A percentile compares a stretch with the other conserved stretches of the same genome.
These are phyloP conservation scores for Hemaris fuciformis DNA, from an alignment of 2,888 invertebrate species.

Conservation along the genomic window DNA sequence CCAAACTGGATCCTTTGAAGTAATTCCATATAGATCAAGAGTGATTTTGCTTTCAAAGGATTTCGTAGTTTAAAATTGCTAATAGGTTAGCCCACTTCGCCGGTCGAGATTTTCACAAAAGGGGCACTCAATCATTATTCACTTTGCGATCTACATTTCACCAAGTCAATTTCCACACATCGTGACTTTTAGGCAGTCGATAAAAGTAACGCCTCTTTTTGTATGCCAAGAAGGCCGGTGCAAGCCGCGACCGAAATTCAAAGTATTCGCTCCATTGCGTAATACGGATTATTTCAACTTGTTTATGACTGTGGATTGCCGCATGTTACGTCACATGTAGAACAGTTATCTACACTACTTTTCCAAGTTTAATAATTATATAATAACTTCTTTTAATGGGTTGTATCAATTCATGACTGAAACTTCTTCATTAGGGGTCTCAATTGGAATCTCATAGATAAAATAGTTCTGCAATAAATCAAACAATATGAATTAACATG, in stretches of 20 bases:
- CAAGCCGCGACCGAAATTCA: slow-evolving; percentile 38
- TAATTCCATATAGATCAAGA: neutral
- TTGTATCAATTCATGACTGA: slow-evolving; percentile 40
- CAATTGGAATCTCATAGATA: no score
- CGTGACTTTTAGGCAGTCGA: slow-evolving; percentile 18
- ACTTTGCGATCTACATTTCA: slow-evolving; percentile 43
- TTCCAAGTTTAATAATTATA: slow-evolving; percentile 34
- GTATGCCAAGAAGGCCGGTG: slow-evolving; percentile 40
- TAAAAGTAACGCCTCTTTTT: slow-evolving; percentile 38
- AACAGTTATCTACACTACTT: neutral
- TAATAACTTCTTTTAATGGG: slow-evolving; percentile 34
- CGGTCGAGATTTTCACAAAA: slow-evolving; percentile 25
- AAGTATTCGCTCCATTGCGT: slow-evolving; percentile 39
- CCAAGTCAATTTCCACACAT: slow-evolving; percentile 40
- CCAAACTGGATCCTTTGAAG: neutral
- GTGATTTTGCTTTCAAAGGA: neutral
- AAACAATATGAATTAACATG: neutral
- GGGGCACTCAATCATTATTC: slow-evolving; percentile 49
- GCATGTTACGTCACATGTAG: slow-evolving; percentile 41
- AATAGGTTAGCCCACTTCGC: neutral
- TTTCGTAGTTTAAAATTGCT: neutral
- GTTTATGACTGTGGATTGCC: slow-evolving; percentile 39
- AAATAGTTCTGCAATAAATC: neutral
- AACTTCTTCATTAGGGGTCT: no score
- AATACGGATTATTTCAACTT: slow-evolving; percentile 46